Conservation (phyloP, 2,797 vertebrate species). For the Pangasius macronema region DNA sequence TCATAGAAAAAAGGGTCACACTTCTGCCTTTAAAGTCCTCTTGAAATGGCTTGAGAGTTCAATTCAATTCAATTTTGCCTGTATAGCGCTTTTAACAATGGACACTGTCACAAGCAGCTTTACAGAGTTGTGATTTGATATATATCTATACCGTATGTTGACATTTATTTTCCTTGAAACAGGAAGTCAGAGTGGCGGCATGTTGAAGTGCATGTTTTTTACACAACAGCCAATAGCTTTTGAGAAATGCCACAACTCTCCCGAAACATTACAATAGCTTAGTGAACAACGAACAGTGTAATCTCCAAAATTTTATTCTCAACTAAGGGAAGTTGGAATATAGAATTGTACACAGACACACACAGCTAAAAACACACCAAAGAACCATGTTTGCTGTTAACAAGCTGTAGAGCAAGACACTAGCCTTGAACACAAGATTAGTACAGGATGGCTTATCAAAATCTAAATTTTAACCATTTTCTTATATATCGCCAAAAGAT, state of each 20-base stretch:
- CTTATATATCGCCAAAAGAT: neutral
- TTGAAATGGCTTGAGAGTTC: neutral
- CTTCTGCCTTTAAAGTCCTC: neutral
- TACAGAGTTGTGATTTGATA: neutral
- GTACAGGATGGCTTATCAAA: neutral
- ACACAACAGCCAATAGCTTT: neutral
- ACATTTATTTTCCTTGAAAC: neutral
- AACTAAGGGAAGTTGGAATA: neutral
- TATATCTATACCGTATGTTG: neutral
- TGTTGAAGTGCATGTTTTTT: neutral
- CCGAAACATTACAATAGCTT: neutral
- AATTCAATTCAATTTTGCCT: too few species aligned
- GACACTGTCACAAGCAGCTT: neutral
- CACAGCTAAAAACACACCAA: neutral
- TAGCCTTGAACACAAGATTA: neutral
- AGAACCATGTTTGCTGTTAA: neutral
- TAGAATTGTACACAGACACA: neutral
- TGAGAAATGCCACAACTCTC: neutral
- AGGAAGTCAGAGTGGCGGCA: neutral
- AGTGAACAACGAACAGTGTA: neutral
- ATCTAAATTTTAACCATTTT: neutral
- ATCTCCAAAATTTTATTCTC: neutral
- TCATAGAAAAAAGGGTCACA: neutral
- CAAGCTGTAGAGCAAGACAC: neutral
- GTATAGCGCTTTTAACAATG: neutral